Base-by-base conservation (phyloP, 2,888 invertebrate genomes). In the Lasius platythorax region DNA sequence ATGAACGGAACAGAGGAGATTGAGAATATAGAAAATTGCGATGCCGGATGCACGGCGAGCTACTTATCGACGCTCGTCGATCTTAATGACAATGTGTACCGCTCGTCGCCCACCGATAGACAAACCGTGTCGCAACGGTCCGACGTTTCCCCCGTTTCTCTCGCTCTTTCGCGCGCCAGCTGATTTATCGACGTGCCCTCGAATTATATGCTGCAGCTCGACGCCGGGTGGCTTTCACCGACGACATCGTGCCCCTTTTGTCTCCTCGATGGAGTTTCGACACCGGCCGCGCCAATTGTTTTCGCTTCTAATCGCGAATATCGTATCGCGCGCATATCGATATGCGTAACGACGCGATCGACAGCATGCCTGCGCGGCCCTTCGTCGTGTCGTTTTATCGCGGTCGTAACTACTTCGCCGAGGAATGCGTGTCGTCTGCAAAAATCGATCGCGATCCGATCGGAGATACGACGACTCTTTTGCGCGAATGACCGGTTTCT, bases 171-270 rank as follows among this genome's bases (percentile, higher is more conserved):
- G 61, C 68, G 63, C 73, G 82, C 73, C 63, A 63, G 74, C 85
- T 90, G 91, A 91, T 91, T 91, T 91, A 91, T 91, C 90, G 90
- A 85, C 89, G 75, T 91, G 90, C 88, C 85, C 89, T 90, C 90
- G 91, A 91, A 91, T 91, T 89, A 91, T 89, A 86, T 82, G 86
- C 86, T 68, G 68, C 82, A 43, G 78, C 88, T 86, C 85, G 66
- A 72, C 64, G 84, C 83, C 83, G 79, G 63, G 3, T 76, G 79
- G 89, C 89, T 89, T 89, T 89, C 89, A 89, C 89, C 88, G 72
- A 79, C 61, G 83, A 67, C 70, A 56, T 70, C 83, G 75, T 67
- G 82, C 75, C 87, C 87, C 88, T 89, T 88, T 90, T 90, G 88
- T 89, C 79, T 86, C 68, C 82, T 72, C 83, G 30, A 70, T 23